Evolutionary conservation across 2,797 vertebrate genomes (phyloP).

Genomic region (Vultur gryphus): DNA sequence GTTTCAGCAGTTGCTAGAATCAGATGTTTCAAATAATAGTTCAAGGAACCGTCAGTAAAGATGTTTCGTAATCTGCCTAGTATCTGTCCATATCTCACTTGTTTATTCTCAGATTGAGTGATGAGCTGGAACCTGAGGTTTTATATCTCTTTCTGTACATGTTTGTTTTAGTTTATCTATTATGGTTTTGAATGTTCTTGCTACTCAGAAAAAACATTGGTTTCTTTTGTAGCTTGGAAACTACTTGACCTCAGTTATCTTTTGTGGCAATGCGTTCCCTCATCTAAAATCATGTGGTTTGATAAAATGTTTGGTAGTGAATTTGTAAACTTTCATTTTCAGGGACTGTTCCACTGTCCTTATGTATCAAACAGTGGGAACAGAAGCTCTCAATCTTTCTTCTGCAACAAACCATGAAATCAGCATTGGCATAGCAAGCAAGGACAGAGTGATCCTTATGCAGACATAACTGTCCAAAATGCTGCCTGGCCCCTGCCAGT

Average conservation of each 20-base stretch:
- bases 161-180: conserved; percentile 1
- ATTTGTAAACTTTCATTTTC: neutral
- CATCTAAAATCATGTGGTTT: neutral
- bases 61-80: neutral
- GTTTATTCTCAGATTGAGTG: neutral
- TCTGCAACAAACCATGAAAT: neutral
- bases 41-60: neutral
- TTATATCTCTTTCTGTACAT: neutral
- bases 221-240: neutral
- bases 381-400: neutral
- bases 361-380: neutral
- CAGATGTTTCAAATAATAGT: neutral
- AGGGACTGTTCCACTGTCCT: neutral
- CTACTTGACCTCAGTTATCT: conserved; percentile 17
- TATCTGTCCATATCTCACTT: neutral
- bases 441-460: neutral
- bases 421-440: neutral
- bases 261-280: neutral
- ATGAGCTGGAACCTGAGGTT: conserved; percentile 5
- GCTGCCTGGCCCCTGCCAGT: neutral
- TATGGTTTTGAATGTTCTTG: neutral
- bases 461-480: neutral
- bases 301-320: neutral
- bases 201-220: neutral
- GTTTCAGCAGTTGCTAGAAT: neutral